A percentile compares a stretch with the other conserved stretches of the same genome.
These are phyloP conservation scores for Biston stratarius DNA, from an alignment of 2,888 invertebrate genomes.

Conservation along the genomic window DNA sequence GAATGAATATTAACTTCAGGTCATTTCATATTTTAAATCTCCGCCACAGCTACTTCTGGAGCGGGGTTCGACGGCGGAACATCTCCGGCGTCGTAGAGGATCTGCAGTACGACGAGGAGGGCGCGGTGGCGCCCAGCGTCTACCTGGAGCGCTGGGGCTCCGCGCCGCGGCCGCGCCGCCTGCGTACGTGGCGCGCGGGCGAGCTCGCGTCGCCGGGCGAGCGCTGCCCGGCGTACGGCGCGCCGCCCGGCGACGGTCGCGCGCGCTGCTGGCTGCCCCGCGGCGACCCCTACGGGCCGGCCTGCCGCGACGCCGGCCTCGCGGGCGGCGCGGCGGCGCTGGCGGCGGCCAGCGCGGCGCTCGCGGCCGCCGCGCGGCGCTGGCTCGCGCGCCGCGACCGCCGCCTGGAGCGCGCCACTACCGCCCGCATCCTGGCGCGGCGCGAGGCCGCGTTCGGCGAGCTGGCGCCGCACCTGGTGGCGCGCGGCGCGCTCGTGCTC, in stretches of 20 bases:
- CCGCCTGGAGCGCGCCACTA: background rate
- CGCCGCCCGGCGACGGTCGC: conserved; percentile 2
- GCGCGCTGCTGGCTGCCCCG: conserved; percentile 19
- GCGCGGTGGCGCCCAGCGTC: conserved; percentile 15
- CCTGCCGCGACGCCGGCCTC: conserved; percentile 34
- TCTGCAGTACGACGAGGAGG: conserved; percentile 37
- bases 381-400: conserved; percentile 1
- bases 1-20: too few species aligned
- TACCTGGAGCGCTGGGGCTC: conserved; percentile 34
- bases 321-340: conserved; percentile 23
- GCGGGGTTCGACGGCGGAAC: too few species aligned
- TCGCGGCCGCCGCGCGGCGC: background rate
- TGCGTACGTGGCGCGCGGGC: background rate
- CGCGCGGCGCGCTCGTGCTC: conserved; percentile 49
- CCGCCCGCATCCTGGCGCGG: background rate
- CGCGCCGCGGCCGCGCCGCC: background rate
- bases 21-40: too few species aligned
- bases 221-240: conserved; percentile 56
- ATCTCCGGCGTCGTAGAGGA: conserved; percentile 9
- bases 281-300: conserved; percentile 65
- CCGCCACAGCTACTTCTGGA: too few species aligned
- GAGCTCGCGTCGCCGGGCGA: conserved; percentile 22
- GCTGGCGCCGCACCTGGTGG: conserved; percentile 46
- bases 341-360: background rate
- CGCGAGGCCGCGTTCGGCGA: conserved; percentile 20